Evolutionary conservation across 2,113 vertebrate species (phyloP).

Genomic region (Channa argus): DNA sequence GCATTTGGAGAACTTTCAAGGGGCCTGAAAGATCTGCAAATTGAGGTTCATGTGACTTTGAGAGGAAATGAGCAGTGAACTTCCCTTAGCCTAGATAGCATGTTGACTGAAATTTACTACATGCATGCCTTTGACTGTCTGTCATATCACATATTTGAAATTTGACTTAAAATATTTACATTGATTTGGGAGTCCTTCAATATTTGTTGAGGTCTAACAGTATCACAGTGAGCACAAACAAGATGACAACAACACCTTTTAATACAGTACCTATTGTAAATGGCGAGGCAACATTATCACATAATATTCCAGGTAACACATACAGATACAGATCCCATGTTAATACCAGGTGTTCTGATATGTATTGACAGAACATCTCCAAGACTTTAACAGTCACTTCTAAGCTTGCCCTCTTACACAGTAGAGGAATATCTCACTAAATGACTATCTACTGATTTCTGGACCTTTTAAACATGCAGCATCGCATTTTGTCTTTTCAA

Average conservation of each 20-base stretch:
- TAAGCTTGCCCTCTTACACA: not conserved
- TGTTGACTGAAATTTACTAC: not conserved
- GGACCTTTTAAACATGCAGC: slow-evolving; percentile 4
- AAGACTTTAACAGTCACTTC: not conserved
- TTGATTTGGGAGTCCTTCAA: too few species aligned
- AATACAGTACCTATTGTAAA: not conserved
- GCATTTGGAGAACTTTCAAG: not conserved
- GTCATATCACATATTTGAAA: too few species aligned
- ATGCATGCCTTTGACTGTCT: not conserved
- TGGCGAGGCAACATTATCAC: not conserved
- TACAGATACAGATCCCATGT: not conserved
- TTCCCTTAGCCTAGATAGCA: too few species aligned
- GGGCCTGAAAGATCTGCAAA: not conserved
- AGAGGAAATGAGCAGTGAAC: not conserved
- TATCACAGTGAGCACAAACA: too few species aligned
- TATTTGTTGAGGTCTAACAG: too few species aligned
- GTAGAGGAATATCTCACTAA: slow-evolving; percentile 6
- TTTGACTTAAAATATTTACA: too few species aligned
- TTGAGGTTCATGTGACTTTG: not conserved
- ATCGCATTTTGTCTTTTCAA: slow-evolving; percentile 23
- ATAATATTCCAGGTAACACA: not conserved
- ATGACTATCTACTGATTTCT: slow-evolving; percentile 15
- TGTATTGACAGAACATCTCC: not conserved
- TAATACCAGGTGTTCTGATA: too few species aligned
- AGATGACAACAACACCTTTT: too few species aligned